These are phyloP conservation scores for Brachionus angularis DNA, from an alignment of 1,140 invertebrate genomes.

Conservation along the genomic window DNA sequence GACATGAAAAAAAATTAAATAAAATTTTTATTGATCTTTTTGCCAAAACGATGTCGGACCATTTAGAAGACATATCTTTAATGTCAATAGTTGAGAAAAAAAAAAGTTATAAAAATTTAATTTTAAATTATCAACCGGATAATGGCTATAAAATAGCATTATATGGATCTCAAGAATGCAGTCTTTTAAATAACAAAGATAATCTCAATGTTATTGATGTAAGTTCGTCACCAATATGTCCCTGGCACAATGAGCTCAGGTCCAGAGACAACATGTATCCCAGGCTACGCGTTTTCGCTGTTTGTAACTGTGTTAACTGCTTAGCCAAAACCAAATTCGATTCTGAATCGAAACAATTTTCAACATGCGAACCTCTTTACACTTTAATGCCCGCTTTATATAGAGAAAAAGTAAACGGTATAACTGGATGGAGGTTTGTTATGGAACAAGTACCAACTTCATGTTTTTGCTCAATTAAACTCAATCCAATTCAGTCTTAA, in stretches of 20 bases:
- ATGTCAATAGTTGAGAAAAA: neutral
- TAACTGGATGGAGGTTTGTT: neutral
- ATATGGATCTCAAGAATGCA: no score
- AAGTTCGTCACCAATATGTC: neutral
- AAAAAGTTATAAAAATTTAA: neutral
- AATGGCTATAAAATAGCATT: no score
- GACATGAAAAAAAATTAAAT: neutral
- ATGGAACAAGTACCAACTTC: slow-evolving; percentile 8
- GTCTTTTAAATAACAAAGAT: no score
- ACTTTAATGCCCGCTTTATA: neutral
- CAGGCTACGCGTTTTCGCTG: neutral
- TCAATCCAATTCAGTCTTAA: neutral
- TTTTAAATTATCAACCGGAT: neutral
- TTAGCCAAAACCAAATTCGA: neutral
- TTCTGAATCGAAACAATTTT: neutral
- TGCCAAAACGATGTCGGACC: slow-evolving; percentile 1
- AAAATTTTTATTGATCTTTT: neutral
- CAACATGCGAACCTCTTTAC: slow-evolving; percentile 7
- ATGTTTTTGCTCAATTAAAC: neutral
- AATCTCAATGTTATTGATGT: no score
- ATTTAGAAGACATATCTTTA: neutral
- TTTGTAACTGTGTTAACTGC: slow-evolving; percentile 3
- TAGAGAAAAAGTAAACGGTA: neutral
- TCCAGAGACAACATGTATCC: slow-evolving; percentile 32
- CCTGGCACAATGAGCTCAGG: slow-evolving; percentile 27